Percentiles rank a stretch among this genome's conserved stretches.
phyloP scores from a whole-genome alignment of 2,113 vertebrate species.

The Bos taurus region DNA sequence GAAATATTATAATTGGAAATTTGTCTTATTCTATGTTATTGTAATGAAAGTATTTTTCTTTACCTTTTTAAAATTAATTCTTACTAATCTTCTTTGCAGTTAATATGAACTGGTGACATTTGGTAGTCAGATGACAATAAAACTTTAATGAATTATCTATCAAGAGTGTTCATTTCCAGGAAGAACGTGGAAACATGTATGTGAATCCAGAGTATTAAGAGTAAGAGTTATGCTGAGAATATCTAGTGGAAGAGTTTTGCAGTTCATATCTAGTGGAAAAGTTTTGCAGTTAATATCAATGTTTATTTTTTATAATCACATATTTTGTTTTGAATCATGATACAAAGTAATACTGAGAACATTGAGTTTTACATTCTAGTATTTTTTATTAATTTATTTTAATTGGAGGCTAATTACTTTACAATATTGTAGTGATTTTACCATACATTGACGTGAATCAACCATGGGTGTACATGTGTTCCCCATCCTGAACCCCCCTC shows the following conservation, averaged over 20 bases:
- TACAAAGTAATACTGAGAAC: slow-evolving; percentile 8
- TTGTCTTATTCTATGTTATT: not conserved
- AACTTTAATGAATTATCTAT: not conserved
- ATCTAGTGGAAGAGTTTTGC: not conserved
- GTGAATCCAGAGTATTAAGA: not conserved
- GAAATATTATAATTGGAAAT: not conserved
- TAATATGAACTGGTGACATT: not conserved
- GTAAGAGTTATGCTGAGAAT: not conserved
- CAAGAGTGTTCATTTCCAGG: not conserved
- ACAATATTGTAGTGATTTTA: not conserved
- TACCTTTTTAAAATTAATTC: not conserved
- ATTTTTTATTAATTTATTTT: not conserved
- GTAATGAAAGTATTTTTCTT: not conserved
- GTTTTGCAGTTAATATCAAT: not conserved
- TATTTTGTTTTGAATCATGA: slow-evolving; percentile 10
- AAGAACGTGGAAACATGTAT: slow-evolving; percentile 6
- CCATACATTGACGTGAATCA: not conserved
- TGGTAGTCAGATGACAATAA: not conserved
- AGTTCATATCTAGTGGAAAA: not conserved
- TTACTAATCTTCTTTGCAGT: not conserved
- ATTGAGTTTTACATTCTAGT: slow-evolving; percentile 27
- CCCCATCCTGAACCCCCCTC: not conserved
- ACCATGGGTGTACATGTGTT: not conserved
- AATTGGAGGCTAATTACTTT: not conserved
- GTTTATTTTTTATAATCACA: not conserved